Evolutionary conservation across 2,888 invertebrate genomes (phyloP), one percentile per base, ranked within the genome.

Genomic region (Himalopsyche anomala): DNA sequence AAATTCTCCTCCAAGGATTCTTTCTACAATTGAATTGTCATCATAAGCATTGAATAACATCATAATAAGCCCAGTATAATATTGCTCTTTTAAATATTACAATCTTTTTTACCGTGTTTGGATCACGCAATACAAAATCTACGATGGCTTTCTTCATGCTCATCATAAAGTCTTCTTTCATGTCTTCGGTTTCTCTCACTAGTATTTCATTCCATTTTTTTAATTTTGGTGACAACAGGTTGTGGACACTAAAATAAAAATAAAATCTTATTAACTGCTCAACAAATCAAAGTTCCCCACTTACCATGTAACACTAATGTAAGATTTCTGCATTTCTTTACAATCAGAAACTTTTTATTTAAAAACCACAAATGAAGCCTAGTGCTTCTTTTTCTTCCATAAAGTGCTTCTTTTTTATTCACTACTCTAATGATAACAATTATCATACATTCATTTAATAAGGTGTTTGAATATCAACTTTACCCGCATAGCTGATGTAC

Each of bases 141-240:
- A 99, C 96, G 83, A 97, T 96, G 0, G 98, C 96, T 90, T 98
- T 98, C 90, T 98, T 98, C 90, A 98, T 96, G 88, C 96, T 96
- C 91, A 96, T 94, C 90, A 96, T 94, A 90, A 97, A 99, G 90
- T 98, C 97, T 88, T 97, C 95, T 89, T 96, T 95, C 91, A 97
- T 96, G 91, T 98, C 98, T 86, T 95, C 94, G 0, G 97, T 94
- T 84, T 96, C 94, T 54, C 93, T 91, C 3, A 93, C 91, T 28
- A 96, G 90, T 0, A 94, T 94, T 0, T 92, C 91, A 81, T 93
- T 93, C 94, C 95, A 96, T 90, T 94, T 94, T 89, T 93, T 94
- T 86, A 96, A 91, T 87, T 94, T 93, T 0, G 91, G 90, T 0
- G 96, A 95, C 82, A 97, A 93, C 85, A 96, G 91, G 88, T 92